Conservation (phyloP, 2,797 vertebrate genomes). For the Gymnoscopelus braueri region DNA sequence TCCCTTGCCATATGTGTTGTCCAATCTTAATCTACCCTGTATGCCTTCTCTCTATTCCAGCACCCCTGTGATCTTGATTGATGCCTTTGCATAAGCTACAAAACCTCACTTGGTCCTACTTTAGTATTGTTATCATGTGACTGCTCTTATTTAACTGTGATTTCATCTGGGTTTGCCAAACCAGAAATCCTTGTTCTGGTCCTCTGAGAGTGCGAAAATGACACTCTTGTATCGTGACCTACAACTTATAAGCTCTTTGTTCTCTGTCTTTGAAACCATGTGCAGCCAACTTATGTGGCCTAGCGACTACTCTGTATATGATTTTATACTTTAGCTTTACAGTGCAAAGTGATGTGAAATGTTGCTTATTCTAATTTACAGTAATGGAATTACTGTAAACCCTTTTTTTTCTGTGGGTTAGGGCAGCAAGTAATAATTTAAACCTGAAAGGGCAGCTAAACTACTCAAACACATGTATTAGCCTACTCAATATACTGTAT, state of each 20-base stretch:
- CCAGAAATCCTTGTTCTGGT: conserved; percentile 61
- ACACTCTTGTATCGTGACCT: conserved; percentile 36
- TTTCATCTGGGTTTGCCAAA: conserved; percentile 53
- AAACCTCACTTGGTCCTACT: conserved; percentile 47
- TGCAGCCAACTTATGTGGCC: conserved; percentile 44
- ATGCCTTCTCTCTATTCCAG: conserved; percentile 53
- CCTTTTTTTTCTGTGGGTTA: conserved; percentile 21
- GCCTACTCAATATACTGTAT: conserved; percentile 49
- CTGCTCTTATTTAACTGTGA: conserved; percentile 66
- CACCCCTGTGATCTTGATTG: conserved; percentile 38
- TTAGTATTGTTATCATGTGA: conserved; percentile 47
- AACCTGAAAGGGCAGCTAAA: conserved; percentile 74
- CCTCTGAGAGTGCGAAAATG: conserved; percentile 35
- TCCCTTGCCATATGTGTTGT: conserved; percentile 1
- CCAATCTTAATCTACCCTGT: conserved; percentile 24
- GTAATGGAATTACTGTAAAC: conserved; percentile 57
- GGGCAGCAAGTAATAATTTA: conserved; percentile 62
- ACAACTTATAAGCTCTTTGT: conserved; percentile 67
- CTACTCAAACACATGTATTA: conserved; percentile 60
- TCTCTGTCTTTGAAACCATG: conserved; percentile 46
- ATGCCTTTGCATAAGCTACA: conserved; percentile 63
- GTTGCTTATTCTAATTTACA: conserved; percentile 50
- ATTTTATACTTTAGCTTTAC: conserved; percentile 25
- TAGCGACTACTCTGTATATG: conserved; percentile 21
- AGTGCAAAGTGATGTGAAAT: conserved; percentile 54